Percentiles rank a stretch among this genome's conserved stretches.
These are phyloP conservation scores for Magallana gigas DNA, from an alignment of 1,140 invertebrate species.

Conservation along the genomic window DNA sequence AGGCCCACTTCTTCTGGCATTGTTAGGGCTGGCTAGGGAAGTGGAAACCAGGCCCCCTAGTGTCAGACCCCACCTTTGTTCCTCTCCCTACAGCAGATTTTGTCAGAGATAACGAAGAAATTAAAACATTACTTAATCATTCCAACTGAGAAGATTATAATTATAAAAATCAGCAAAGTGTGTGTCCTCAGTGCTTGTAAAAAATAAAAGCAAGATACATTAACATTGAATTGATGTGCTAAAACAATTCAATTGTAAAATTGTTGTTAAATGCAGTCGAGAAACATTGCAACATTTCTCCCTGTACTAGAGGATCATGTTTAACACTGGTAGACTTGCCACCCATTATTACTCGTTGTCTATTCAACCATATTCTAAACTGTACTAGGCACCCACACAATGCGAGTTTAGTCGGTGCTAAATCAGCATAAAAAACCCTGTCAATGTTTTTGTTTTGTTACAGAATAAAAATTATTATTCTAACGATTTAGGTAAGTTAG, in stretches of 20 bases:
- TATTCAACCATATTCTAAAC: constrained; percentile 1
- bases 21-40: neutral
- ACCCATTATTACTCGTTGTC: neutral
- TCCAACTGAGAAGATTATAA: too few species aligned
- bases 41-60: neutral
- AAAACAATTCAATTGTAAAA: too few species aligned
- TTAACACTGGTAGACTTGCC: too few species aligned
- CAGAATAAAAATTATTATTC: constrained; percentile 34
- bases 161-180: too few species aligned
- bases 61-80: neutral
- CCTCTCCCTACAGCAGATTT: neutral
- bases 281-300: too few species aligned
- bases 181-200: too few species aligned
- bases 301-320: too few species aligned
- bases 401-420: constrained; percentile 2
- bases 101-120: neutral
- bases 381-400: neutral
- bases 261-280: too few species aligned
- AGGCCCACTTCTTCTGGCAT: neutral
- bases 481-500: constrained; percentile 24
- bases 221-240: too few species aligned
- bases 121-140: too few species aligned
- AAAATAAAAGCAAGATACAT: too few species aligned
- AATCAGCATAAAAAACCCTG: constrained; percentile 6
- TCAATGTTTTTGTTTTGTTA: constrained; percentile 17